Evolutionary conservation across 2,113 vertebrate species (phyloP).

Genomic region (Platycercus adscitus): DNA sequence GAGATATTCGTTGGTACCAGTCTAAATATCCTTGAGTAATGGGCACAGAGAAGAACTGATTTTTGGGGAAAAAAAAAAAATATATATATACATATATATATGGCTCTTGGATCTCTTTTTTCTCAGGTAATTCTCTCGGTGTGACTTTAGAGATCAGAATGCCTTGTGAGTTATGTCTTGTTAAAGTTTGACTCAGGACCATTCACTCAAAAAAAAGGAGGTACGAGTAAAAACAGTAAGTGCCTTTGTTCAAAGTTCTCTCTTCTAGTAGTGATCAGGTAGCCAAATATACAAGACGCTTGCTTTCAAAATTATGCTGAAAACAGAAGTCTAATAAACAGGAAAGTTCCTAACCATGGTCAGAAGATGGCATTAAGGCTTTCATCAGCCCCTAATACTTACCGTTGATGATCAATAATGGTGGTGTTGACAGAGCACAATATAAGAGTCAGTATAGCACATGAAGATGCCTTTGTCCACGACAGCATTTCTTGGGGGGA

Average conservation of each 20-base stretch:
- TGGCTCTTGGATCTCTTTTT: not conserved
- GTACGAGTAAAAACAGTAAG: not conserved
- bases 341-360: not conserved
- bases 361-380: not conserved
- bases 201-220: not conserved
- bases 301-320: not conserved
- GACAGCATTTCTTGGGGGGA: not conserved
- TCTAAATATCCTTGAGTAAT: not conserved
- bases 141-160: not conserved
- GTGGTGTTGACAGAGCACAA: not conserved
- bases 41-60: not conserved
- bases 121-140: not conserved
- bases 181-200: not conserved
- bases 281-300: not conserved
- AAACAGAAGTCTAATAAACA: not conserved
- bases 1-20: not conserved
- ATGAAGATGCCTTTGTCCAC: not conserved
- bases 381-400: not conserved
- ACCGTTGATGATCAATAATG: rapidly evolving
- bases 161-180: not conserved
- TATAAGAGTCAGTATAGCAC: not conserved
- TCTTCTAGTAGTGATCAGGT: not conserved
- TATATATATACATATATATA: not conserved
- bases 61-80: not conserved
- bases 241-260: not conserved